A percentile compares a stretch with the other conserved stretches of the same genome.
Conservation (phyloP, 2,888 invertebrate species). For the Pseudococcus viburni region DNA sequence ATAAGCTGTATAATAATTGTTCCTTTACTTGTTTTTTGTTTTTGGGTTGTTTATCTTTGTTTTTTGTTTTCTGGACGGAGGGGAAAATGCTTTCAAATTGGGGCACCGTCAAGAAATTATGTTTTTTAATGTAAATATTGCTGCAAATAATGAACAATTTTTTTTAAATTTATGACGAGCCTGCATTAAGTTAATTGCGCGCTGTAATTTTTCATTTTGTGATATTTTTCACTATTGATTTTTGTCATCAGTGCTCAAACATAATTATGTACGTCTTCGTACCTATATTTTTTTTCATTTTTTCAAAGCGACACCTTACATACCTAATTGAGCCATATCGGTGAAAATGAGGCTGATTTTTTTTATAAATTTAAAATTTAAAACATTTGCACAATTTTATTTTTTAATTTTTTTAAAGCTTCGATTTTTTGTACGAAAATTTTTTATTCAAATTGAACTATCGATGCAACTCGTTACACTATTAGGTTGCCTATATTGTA, state of each 20-base stretch:
- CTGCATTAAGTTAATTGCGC: not conserved
- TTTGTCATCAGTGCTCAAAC: conserved; percentile 1
- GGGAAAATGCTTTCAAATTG: not conserved
- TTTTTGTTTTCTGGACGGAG: not conserved
- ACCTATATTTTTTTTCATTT: conserved; percentile 27
- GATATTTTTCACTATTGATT: conserved; percentile 50
- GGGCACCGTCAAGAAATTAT: not conserved
- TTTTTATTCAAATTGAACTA: not conserved
- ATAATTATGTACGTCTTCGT: not conserved
- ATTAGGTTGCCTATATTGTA: not conserved
- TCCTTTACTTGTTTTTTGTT: not conserved
- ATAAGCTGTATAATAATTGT: conserved; percentile 16
- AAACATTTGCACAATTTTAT: not conserved
- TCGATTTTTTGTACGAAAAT: not conserved
- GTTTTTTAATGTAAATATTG: conserved; percentile 4
- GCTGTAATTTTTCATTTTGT: conserved; percentile 8
- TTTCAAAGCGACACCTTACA: not conserved
- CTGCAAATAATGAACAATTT: conserved; percentile 18
- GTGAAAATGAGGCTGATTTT: conserved; percentile 5
- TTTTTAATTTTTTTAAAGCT: not conserved
- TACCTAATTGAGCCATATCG: conserved; percentile 1
- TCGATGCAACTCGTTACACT: not conserved
- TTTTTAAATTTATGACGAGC: not conserved
- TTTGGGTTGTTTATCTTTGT: not conserved
- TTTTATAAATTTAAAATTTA: too few relatives aligned